These are phyloP conservation scores for Eubucco bourcierii DNA, from an alignment of 2,113 vertebrate genomes.

Conservation along the genomic window DNA sequence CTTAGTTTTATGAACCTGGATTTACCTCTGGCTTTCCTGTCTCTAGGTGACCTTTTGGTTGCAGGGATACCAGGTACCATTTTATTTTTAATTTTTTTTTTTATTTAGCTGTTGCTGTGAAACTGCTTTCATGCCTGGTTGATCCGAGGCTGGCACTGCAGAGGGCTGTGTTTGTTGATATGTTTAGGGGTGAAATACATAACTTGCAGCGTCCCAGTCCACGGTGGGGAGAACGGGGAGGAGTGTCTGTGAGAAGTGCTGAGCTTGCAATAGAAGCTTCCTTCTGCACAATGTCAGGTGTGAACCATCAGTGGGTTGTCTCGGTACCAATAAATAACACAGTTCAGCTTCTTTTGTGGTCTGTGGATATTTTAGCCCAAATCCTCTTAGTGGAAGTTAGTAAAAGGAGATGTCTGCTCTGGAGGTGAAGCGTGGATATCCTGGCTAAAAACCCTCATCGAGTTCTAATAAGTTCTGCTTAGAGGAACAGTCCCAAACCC, in stretches of 20 bases:
- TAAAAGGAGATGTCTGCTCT: neutral
- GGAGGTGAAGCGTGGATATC: neutral
- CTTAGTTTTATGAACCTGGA: neutral
- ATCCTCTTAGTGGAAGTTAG: neutral
- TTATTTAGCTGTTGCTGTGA: conserved; percentile 12
- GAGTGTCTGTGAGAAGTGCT: neutral
- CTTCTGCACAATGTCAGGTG: neutral
- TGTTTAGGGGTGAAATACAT: neutral
- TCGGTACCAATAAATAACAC: fast-evolving
- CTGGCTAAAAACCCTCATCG: neutral
- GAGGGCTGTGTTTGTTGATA: conserved; percentile 2
- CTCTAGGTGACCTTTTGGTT: conserved; percentile 52
- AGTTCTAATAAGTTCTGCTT: neutral
- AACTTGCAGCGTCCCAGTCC: fast-evolving
- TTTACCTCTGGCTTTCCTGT: neutral
- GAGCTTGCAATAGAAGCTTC: neutral
- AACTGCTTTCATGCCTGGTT: conserved; percentile 39
- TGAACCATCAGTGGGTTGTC: neutral
- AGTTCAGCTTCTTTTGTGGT: neutral
- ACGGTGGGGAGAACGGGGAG: neutral
- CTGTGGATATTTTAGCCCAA: neutral
- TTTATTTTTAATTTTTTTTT: conserved; percentile 9
- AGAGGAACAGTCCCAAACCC: neutral
- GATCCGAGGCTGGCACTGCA: neutral
- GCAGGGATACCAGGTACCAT: conserved; percentile 48